phyloP scores from a whole-genome alignment of 35 echinoderm and acorn worm species.

The Hemicentrotus pulcherrimus region DNA sequence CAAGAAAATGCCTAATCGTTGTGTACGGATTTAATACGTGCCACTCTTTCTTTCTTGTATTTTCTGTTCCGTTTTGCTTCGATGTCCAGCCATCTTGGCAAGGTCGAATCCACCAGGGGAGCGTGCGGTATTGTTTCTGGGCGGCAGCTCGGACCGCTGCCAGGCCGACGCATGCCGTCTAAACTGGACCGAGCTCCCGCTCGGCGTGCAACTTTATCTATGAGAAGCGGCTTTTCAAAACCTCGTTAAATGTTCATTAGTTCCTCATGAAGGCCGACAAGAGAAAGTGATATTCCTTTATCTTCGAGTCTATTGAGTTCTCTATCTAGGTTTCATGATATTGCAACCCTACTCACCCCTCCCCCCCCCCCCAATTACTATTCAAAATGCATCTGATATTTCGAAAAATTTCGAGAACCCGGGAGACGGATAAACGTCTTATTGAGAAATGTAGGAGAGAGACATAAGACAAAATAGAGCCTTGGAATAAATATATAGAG shows the following conservation, averaged over 20 bases:
- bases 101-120: neutral
- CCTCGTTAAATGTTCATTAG: slow-evolving; percentile 17
- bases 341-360: too few species aligned
- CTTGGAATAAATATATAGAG: too few species aligned
- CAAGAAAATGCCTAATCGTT: neutral
- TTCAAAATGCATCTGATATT: neutral
- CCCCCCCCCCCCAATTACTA: too few species aligned
- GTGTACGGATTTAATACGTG: neutral
- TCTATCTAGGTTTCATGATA: neutral
- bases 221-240: neutral
- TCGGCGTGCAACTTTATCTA: neutral
- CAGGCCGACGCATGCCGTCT: neutral
- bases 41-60: neutral
- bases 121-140: neutral
- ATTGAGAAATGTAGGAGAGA: neutral
- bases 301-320: neutral
- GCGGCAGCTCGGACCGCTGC: neutral
- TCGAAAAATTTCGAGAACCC: neutral
- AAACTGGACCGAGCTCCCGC: neutral
- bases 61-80: neutral
- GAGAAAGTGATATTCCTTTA: neutral
- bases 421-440: neutral
- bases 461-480: neutral
- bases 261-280: neutral
- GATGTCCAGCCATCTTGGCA: neutral